Evolutionary conservation across 2,113 vertebrate species (phyloP).

Genomic region (Toxotes chatareus): DNA sequence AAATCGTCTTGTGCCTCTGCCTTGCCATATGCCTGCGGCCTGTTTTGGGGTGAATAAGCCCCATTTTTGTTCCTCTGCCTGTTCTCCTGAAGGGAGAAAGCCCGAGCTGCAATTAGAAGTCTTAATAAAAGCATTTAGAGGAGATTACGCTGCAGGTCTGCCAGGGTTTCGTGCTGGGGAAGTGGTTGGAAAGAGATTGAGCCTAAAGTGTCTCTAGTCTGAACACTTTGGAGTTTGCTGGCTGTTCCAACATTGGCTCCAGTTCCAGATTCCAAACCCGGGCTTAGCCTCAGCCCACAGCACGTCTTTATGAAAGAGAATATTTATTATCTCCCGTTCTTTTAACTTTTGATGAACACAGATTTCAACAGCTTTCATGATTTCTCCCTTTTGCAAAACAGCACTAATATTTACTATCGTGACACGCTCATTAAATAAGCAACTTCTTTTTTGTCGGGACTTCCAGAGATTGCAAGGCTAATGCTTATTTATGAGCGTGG

Average conservation of each 20-base stretch:
- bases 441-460: slow-evolving; percentile 19
- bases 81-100: slow-evolving; percentile 69
- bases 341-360: slow-evolving; percentile 47
- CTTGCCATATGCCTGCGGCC: slow-evolving; percentile 50
- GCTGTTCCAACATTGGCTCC: slow-evolving; percentile 27
- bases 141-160: slow-evolving; percentile 77
- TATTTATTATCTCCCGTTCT: slow-evolving; percentile 43
- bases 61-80: slow-evolving; percentile 68
- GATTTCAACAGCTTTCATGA: slow-evolving; percentile 39
- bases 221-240: slow-evolving; percentile 44
- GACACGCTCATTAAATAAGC: slow-evolving; percentile 62
- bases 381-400: slow-evolving; percentile 45
- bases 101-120: slow-evolving; percentile 75
- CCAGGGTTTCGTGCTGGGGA: slow-evolving; percentile 66
- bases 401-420: slow-evolving; percentile 55
- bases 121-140: slow-evolving; percentile 81
- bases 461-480: slow-evolving; percentile 41
- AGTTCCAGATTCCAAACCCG: slow-evolving; percentile 44
- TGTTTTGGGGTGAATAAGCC: slow-evolving; percentile 67
- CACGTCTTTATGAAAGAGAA: slow-evolving; percentile 29
- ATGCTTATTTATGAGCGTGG: slow-evolving; percentile 76
- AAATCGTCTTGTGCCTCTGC: slow-evolving; percentile 49
- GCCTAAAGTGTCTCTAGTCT: slow-evolving; percentile 54
- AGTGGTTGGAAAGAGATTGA: slow-evolving; percentile 65
- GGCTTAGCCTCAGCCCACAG: slow-evolving; percentile 12